Conservation (phyloP, 2,797 vertebrate species). For the Syncerus caffer region DNA sequence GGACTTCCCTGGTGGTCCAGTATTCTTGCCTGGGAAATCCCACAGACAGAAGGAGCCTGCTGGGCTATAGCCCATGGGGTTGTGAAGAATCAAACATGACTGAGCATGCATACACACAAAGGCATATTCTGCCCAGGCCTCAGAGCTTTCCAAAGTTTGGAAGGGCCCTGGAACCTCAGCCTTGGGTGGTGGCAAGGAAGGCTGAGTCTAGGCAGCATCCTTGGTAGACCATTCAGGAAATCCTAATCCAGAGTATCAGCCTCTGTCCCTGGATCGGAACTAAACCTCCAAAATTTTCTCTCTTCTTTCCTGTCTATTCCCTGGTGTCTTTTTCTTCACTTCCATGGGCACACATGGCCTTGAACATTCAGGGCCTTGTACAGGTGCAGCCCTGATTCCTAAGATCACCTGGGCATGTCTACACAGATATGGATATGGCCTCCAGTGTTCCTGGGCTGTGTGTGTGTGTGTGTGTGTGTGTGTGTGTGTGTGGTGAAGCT, state of each 20-base stretch:
- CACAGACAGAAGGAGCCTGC: neutral
- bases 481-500: neutral
- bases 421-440: rapidly evolving
- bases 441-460: rapidly evolving
- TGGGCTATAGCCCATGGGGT: neutral
- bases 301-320: neutral
- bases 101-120: neutral
- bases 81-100: neutral
- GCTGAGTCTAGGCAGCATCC: neutral
- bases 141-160: neutral
- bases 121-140: neutral
- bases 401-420: neutral
- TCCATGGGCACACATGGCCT: neutral
- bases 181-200: neutral
- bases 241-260: neutral
- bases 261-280: neutral
- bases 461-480: neutral
- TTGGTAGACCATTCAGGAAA: neutral
- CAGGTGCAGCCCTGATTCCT: neutral
- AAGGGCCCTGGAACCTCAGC: neutral
- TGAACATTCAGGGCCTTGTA: neutral
- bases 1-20: neutral
- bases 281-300: neutral
- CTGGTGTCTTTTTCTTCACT: neutral
- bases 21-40: neutral